phyloP scores from a whole-genome alignment of 2,797 vertebrate species.

The Triplophysa yarkandensis region DNA sequence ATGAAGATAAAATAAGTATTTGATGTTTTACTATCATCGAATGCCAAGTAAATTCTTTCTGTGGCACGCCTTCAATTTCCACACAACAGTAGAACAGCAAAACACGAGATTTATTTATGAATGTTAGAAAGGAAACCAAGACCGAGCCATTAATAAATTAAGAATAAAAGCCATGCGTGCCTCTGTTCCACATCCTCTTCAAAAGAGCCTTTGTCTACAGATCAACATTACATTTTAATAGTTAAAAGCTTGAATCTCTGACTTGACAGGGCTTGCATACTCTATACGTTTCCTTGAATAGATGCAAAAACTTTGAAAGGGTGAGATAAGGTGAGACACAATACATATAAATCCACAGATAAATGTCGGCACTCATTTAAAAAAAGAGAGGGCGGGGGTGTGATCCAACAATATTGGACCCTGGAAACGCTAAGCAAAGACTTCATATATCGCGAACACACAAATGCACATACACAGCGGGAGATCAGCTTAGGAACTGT shows the following conservation, averaged over 20 bases:
- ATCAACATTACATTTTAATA: neutral
- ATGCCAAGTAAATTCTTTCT: constrained; percentile 47
- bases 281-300: neutral
- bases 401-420: constrained; percentile 23
- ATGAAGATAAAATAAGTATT: constrained; percentile 67
- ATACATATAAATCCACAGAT: constrained; percentile 26
- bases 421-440: constrained; percentile 36
- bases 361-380: constrained; percentile 12
- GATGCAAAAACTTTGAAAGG: neutral
- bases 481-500: constrained; percentile 36
- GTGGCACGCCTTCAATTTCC: constrained; percentile 32
- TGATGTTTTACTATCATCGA: constrained; percentile 46
- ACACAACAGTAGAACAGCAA: constrained; percentile 46
- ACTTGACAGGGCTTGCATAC: neutral
- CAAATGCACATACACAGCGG: constrained; percentile 12
- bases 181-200: neutral
- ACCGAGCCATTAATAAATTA: constrained; percentile 41
- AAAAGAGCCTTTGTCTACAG: constrained; percentile 2
- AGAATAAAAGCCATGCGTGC: constrained; percentile 26
- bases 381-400: constrained; percentile 17
- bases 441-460: constrained; percentile 37
- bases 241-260: constrained; percentile 4
- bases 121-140: constrained; percentile 50
- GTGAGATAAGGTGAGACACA: constrained; percentile 13
- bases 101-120: constrained; percentile 47